phyloP scores from a whole-genome alignment of 2,888 invertebrate genomes.

The Heliconius erato region DNA sequence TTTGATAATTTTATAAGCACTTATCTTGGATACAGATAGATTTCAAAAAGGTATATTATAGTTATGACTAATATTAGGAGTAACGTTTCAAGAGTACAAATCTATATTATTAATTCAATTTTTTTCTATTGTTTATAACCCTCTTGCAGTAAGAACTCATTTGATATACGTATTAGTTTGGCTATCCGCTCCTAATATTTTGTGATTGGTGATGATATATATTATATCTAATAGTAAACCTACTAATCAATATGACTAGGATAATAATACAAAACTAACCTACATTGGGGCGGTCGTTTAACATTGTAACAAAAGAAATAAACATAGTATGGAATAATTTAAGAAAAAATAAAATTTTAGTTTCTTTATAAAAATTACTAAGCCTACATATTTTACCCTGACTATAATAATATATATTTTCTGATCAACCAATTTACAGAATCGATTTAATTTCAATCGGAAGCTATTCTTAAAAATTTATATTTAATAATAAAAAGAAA shows the following conservation, averaged over 20 bases:
- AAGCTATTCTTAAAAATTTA: conserved; percentile 38
- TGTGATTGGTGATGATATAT: conserved; percentile 4
- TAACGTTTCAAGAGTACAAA: neutral
- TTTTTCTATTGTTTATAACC: neutral
- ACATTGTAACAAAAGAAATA: neutral
- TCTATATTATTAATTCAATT: neutral
- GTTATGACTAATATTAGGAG: conserved; percentile 1
- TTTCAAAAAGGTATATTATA: neutral
- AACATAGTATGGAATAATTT: neutral
- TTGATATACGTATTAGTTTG: neutral
- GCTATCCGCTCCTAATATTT: conserved; percentile 2
- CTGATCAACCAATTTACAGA: conserved; percentile 17
- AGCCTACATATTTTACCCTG: conserved; percentile 38
- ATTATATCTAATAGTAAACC: conserved; percentile 8
- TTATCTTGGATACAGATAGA: neutral
- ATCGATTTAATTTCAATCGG: conserved; percentile 37
- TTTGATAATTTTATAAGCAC: neutral
- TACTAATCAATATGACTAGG: conserved; percentile 40
- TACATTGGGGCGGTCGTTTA: conserved; percentile 45
- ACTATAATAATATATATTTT: conserved; percentile 34
- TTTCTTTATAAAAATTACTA: conserved; percentile 28
- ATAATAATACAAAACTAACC: conserved; percentile 23
- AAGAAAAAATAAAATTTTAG: neutral
- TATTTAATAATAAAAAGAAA: neutral
- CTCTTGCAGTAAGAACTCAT: neutral